phyloP scores from a whole-genome alignment of 2,113 vertebrate genomes.

The Carassius gibelio region DNA sequence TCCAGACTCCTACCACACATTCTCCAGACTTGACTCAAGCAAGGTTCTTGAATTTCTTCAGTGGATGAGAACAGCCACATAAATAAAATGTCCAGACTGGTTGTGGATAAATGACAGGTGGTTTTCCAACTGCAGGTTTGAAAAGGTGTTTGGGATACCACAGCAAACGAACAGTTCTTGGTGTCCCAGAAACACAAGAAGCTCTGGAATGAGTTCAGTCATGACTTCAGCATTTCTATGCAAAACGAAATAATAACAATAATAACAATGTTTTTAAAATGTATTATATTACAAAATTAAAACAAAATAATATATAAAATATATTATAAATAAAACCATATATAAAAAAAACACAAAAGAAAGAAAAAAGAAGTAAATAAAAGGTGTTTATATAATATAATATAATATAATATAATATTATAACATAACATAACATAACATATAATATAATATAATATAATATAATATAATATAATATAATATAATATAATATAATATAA shows the following conservation, averaged over 20 bases:
- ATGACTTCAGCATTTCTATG: not conserved
- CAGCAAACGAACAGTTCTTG: not conserved
- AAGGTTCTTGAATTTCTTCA: conserved; percentile 22
- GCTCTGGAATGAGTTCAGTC: conserved; percentile 32
- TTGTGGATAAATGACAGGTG: conserved; percentile 29
- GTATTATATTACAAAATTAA: not conserved
- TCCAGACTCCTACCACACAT: conserved; percentile 15
- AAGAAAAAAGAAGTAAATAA: not conserved
- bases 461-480: too few species aligned
- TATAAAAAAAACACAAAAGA: not conserved
- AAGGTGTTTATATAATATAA: not conserved
- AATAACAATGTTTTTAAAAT: not conserved
- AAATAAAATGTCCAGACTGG: conserved; percentile 21
- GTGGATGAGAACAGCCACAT: not conserved
- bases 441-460: too few species aligned
- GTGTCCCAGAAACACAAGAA: conserved; percentile 16
- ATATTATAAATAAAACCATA: not conserved
- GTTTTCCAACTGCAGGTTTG: conserved; percentile 11
- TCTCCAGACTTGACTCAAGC: not conserved
- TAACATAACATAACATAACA: too few species aligned
- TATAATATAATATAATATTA: too few species aligned
- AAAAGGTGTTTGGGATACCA: conserved; percentile 24
- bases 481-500: too few species aligned
- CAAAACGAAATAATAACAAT: too few species aligned
- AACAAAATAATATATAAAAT: not conserved